These are phyloP conservation scores for Leptinotarsa texana DNA, from an alignment of 1,140 invertebrate genomes.

Conservation along the genomic window DNA sequence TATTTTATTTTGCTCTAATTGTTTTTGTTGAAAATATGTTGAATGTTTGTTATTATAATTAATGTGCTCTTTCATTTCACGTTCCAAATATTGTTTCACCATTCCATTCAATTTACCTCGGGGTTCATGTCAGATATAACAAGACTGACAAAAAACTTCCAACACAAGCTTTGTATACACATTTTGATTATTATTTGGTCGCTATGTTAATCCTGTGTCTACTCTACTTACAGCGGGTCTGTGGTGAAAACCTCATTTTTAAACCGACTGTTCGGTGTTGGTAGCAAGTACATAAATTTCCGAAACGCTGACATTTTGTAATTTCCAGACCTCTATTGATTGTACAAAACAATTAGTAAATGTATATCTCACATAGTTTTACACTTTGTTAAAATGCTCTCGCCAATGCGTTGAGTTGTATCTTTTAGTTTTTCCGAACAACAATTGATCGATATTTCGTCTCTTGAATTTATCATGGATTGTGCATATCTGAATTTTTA, in stretches of 20 bases:
- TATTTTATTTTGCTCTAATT: no score
- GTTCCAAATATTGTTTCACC: no score
- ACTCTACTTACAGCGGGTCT: not conserved
- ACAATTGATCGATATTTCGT: not conserved
- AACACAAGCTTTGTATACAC: no score
- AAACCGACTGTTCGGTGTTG: not conserved
- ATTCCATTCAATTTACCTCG: no score
- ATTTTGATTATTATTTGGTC: no score
- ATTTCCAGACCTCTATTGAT: conserved; percentile 1
- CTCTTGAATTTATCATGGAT: no score
- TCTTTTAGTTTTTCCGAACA: not conserved
- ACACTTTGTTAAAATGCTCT: not conserved
- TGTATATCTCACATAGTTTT: conserved; percentile 3
- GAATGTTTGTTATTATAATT: no score
- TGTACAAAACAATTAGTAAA: conserved; percentile 6
- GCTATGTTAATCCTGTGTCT: not conserved
- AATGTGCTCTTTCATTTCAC: no score
- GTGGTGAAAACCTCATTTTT: not conserved
- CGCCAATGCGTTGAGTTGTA: not conserved
- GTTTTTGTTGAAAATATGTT: no score
- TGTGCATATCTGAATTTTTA: no score
- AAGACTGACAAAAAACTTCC: no score
- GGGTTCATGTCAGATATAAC: no score
- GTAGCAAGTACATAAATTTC: not conserved
- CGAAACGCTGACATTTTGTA: not conserved